Percentiles rank a stretch among this genome's conserved stretches.
Evolutionary conservation across 2,113 vertebrate genomes (phyloP).

Genomic region (Bubalus kerabau): DNA sequence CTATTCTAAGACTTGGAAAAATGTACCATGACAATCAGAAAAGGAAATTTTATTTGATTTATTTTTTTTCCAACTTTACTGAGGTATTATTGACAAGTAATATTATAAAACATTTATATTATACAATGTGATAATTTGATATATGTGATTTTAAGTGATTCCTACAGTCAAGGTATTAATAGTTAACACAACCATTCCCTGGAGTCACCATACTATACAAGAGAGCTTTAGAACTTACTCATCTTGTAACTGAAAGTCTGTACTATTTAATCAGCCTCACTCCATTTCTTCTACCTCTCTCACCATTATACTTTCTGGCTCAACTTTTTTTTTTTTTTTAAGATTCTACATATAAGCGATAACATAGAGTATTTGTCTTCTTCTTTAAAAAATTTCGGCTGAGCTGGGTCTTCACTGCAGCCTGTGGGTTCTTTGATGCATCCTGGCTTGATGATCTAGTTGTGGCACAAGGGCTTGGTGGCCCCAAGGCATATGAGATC

Average conservation of each 20-base stretch:
- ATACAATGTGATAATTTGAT: background rate
- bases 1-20: slow-evolving; percentile 12
- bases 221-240: background rate
- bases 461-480: background rate
- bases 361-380: background rate
- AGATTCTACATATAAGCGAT: background rate
- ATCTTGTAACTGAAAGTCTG: background rate
- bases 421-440: background rate
- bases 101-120: background rate
- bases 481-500: background rate
- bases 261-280: background rate
- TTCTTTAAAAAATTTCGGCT: background rate
- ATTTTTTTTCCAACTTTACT: background rate
- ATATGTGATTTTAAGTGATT: background rate
- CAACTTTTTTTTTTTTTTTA: background rate
- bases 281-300: background rate
- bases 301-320: background rate
- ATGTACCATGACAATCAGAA: background rate
- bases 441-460: no score
- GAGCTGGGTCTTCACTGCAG: background rate
- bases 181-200: background rate
- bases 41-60: background rate
- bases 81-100: background rate
- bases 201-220: background rate
- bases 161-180: background rate